phyloP scores from a whole-genome alignment of 2,797 vertebrate genomes.

The Alectoris magna region DNA sequence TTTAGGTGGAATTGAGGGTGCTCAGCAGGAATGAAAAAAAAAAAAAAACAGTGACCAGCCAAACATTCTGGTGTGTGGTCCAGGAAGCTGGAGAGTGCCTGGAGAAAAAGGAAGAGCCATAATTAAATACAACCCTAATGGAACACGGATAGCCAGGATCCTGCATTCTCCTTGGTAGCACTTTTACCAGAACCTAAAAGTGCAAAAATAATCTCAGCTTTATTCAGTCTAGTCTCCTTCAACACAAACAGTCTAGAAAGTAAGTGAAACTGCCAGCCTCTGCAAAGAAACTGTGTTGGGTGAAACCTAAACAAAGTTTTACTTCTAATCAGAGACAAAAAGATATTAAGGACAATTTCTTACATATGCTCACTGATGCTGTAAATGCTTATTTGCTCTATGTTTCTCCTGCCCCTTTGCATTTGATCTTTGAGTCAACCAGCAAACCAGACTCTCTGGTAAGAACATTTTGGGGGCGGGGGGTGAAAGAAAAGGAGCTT shows the following conservation, averaged over 20 bases:
- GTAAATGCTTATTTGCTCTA: not conserved
- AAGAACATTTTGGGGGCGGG: not conserved
- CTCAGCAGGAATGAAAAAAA: constrained; percentile 63
- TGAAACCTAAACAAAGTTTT: not conserved
- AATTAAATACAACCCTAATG: constrained; percentile 69
- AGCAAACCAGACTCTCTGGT: not conserved
- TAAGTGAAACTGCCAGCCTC: not conserved
- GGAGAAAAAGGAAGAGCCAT: constrained; percentile 60
- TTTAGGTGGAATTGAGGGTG: constrained; percentile 67
- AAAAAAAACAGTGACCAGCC: constrained; percentile 39
- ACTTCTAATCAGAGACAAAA: not conserved
- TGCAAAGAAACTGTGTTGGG: not conserved
- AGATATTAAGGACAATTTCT: not conserved
- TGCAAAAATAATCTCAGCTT: constrained; percentile 44
- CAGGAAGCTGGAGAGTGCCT: constrained; percentile 62
- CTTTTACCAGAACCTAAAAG: constrained; percentile 43
- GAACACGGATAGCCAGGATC: constrained; percentile 34
- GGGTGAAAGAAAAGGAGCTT: not conserved
- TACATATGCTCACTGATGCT: not conserved
- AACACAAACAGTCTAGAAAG: constrained; percentile 11
- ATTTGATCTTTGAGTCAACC: not conserved
- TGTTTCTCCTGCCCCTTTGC: not conserved
- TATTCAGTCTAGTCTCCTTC: not conserved
- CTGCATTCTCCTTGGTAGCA: constrained; percentile 30
- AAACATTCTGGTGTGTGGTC: constrained; percentile 67